phyloP scores from a whole-genome alignment of 2,797 vertebrate species.

The Spheniscus humboldti region DNA sequence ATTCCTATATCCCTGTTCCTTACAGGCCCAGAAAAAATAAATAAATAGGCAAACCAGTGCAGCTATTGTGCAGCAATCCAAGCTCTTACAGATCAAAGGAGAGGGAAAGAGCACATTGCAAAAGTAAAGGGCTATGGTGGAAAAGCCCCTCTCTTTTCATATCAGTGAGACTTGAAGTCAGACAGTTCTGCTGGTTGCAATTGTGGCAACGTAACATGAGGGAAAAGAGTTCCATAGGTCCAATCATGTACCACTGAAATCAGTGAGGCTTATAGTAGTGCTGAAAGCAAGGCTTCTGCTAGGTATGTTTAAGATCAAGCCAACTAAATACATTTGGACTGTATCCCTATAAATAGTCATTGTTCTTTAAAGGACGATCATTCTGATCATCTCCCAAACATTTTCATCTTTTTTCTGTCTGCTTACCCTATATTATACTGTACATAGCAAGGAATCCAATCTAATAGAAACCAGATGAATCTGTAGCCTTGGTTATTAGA shows the following conservation, averaged over 20 bases:
- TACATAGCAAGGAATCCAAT: not conserved
- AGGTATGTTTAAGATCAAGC: not conserved
- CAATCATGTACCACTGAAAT: not conserved
- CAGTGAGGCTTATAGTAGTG: not conserved
- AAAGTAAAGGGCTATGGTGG: not conserved
- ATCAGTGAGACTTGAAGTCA: not conserved
- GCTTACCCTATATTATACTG: not conserved
- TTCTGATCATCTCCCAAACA: not conserved
- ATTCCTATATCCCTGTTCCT: not conserved
- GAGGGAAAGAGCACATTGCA: not conserved
- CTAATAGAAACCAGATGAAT: not conserved
- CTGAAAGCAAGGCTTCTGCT: not conserved
- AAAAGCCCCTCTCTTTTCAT: not conserved
- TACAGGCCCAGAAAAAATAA: not conserved
- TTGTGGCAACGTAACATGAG: not conserved
- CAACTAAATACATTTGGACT: not conserved
- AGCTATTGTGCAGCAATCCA: not conserved
- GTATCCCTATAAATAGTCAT: not conserved
- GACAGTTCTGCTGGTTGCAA: not conserved
- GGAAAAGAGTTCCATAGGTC: not conserved
- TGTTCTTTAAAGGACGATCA: not conserved
- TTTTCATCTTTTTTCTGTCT: not conserved
- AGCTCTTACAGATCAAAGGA: not conserved
- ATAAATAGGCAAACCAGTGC: not conserved
- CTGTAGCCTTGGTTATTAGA: not conserved